Evolutionary conservation across 2,113 vertebrate genomes (phyloP).

Genomic region (Nicator chloris): DNA sequence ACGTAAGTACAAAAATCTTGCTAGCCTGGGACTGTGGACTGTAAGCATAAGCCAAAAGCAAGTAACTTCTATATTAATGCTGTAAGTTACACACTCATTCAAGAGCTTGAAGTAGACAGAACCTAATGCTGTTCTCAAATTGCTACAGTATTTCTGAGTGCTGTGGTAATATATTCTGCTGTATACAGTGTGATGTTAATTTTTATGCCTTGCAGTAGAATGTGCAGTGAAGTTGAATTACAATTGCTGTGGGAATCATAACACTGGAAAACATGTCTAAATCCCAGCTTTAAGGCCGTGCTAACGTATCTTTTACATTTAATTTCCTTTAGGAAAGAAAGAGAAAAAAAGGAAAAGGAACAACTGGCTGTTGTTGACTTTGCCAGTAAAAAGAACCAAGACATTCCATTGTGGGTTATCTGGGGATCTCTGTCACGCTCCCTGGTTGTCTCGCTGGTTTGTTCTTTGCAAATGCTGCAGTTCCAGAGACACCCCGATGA

Average conservation of each 20-base stretch:
- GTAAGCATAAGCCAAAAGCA: background rate
- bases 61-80: background rate
- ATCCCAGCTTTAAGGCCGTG: background rate
- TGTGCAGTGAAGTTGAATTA: conserved; percentile 24
- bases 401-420: background rate
- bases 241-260: conserved; percentile 48
- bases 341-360: background rate
- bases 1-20: background rate
- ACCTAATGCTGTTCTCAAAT: background rate
- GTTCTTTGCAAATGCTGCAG: background rate
- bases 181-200: conserved; percentile 28
- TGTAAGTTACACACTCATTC: background rate
- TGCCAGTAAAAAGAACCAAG: background rate
- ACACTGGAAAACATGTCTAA: conserved; percentile 34
- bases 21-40: background rate
- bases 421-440: background rate
- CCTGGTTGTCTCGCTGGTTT: background rate
- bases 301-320: conserved; percentile 47
- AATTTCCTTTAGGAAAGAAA: conserved; percentile 5
- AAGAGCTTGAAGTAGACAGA: background rate
- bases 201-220: conserved; percentile 50
- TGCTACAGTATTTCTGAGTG: conserved; percentile 10
- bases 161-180: background rate
- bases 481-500: background rate
- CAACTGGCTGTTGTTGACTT: background rate